A percentile compares a stretch with the other conserved stretches of the same genome.
These are phyloP conservation scores for Eupithecia subfuscata DNA, from an alignment of 2,888 invertebrate genomes.

Conservation along the genomic window DNA sequence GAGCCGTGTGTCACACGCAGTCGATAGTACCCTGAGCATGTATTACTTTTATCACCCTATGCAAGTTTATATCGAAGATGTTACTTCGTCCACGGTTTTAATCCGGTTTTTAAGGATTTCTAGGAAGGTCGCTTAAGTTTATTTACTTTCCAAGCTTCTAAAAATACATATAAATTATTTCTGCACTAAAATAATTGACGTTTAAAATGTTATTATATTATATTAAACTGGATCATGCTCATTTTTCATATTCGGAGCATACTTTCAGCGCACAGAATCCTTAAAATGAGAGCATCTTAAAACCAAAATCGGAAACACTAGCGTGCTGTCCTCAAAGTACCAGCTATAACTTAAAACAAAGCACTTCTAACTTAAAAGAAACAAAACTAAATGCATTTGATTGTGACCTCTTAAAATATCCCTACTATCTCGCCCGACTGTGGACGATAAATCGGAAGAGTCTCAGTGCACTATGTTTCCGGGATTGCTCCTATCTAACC, in stretches of 20 bases:
- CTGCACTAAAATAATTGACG: too few relatives aligned
- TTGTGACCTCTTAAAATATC: constrained; percentile 54
- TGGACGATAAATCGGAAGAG: constrained; percentile 69
- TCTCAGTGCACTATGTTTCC: constrained; percentile 67
- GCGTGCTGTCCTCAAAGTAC: neutral
- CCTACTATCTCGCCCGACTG: constrained; percentile 50
- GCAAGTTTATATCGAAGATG: constrained; percentile 24
- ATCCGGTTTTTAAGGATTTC: neutral
- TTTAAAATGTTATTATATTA: too few relatives aligned
- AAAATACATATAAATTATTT: neutral
- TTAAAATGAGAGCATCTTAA: neutral
- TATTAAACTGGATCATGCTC: too few relatives aligned
- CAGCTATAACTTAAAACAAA: neutral
- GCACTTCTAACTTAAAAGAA: constrained; percentile 28
- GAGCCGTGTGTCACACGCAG: constrained; percentile 70
- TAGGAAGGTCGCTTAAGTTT: neutral
- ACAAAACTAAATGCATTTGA: constrained; percentile 52
- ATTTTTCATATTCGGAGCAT: neutral
- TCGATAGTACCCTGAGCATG: constrained; percentile 66
- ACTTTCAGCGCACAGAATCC: neutral
- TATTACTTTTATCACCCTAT: constrained; percentile 62
- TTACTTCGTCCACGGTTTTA: neutral
- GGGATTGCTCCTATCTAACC: constrained; percentile 74
- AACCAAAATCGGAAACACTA: neutral
- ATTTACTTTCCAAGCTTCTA: neutral